Evolutionary conservation across 2,113 vertebrate species (phyloP).

Genomic region (Tachuris rubrigastra): DNA sequence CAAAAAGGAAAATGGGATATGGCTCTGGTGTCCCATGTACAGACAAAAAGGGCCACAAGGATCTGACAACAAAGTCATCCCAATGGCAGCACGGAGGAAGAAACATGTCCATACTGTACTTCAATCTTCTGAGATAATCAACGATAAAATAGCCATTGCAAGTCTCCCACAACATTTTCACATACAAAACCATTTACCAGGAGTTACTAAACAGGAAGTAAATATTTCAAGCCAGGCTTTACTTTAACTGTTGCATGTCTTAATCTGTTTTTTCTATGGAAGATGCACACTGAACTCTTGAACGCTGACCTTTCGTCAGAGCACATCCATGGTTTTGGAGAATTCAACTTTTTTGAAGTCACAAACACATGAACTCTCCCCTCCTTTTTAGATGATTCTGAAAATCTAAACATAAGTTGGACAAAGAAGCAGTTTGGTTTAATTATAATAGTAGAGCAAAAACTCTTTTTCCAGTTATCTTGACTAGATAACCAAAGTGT

Average conservation of each 20-base stretch:
- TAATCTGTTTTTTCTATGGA: background rate
- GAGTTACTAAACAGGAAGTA: background rate
- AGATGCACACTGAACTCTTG: background rate
- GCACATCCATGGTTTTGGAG: background rate
- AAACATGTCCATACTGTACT: background rate
- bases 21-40: background rate
- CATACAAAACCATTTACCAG: background rate
- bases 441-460: background rate
- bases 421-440: background rate
- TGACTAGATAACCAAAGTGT: background rate
- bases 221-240: background rate
- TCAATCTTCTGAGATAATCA: background rate
- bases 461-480: background rate
- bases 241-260: background rate
- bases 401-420: background rate
- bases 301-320: background rate
- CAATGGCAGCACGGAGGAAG: accelerated
- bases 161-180: background rate
- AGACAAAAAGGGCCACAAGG: background rate
- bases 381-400: background rate
- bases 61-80: background rate
- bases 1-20: background rate
- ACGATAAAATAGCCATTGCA: background rate
- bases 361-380: background rate
- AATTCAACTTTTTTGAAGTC: background rate